Evolutionary conservation across 1,140 invertebrate species (phyloP).

Genomic region (Dendroctonus ponderosae): DNA sequence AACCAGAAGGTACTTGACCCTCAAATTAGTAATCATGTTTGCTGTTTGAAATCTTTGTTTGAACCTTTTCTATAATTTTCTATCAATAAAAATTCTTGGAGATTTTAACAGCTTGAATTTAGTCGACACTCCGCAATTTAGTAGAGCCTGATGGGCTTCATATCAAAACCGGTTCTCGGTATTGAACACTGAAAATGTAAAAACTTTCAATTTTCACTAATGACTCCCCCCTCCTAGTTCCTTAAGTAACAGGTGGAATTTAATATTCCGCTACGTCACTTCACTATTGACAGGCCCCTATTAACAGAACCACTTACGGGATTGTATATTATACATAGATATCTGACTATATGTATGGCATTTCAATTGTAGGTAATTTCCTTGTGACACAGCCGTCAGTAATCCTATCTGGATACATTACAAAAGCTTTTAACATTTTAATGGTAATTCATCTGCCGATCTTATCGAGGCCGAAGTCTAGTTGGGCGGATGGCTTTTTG

Average conservation of each 20-base stretch:
- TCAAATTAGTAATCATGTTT: no score
- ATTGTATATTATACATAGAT: background rate
- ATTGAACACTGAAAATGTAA: no score
- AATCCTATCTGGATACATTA: constrained; percentile 8
- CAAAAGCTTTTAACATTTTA: constrained; percentile 18
- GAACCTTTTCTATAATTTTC: no score
- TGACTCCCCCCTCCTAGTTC: no score
- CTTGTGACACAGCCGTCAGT: constrained; percentile 1
- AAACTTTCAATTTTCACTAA: no score
- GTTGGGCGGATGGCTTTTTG: constrained; percentile 4
- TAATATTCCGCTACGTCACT: constrained; percentile 17
- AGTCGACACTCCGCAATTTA: no score
- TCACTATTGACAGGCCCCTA: constrained; percentile 13
- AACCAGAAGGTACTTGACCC: no score
- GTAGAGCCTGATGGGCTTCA: no score
- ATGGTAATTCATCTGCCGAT: constrained; percentile 6
- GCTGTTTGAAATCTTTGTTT: no score
- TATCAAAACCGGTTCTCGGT: no score
- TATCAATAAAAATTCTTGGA: no score
- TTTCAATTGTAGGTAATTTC: constrained; percentile 18
- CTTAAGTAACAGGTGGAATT: background rate
- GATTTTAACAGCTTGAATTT: no score
- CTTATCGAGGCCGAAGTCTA: constrained; percentile 5
- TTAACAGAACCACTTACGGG: constrained; percentile 14
- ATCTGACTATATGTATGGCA: constrained; percentile 3